A percentile compares a stretch with the other conserved stretches of the same genome.
Conservation (phyloP, 2,888 invertebrate species). For the Hypsopygia costalis region DNA sequence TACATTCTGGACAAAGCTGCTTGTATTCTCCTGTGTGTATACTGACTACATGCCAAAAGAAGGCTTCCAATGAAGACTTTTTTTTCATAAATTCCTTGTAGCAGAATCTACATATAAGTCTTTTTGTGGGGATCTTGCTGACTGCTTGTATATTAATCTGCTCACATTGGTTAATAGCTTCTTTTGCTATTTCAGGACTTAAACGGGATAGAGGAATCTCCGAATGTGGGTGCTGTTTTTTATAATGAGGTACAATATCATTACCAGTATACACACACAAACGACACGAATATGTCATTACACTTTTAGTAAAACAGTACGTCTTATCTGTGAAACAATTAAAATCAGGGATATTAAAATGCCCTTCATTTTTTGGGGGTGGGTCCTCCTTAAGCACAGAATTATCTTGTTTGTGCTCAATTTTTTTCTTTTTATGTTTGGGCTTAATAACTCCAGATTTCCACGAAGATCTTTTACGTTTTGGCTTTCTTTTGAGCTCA, state of each 20-base stretch:
- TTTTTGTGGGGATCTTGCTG: conserved; percentile 49
- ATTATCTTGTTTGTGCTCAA: conserved; percentile 24
- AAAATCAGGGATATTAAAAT: conserved; percentile 33
- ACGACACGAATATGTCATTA: conserved; percentile 75
- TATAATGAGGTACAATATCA: conserved; percentile 84
- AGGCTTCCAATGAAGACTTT: conserved; percentile 56
- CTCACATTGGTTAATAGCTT: conserved; percentile 78
- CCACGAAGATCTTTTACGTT: conserved; percentile 55
- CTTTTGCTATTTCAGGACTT: conserved; percentile 66
- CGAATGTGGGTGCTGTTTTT: conserved; percentile 81
- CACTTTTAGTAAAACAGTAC: conserved; percentile 61
- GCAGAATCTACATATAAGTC: conserved; percentile 66
- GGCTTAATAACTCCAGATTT: conserved; percentile 59
- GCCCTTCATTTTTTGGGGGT: not conserved
- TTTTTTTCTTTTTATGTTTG: conserved; percentile 53
- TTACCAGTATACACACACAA: conserved; percentile 81
- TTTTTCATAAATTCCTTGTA: conserved; percentile 50
- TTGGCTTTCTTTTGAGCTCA: conserved; percentile 51
- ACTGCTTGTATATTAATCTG: conserved; percentile 52
- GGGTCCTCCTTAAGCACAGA: conserved; percentile 13
- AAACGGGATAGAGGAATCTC: conserved; percentile 84
- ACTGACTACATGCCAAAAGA: conserved; percentile 86
- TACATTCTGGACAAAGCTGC: conserved; percentile 83
- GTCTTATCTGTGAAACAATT: conserved; percentile 60
- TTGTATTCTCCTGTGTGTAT: conserved; percentile 90